Percentiles rank a stretch among this genome's conserved stretches.
These are phyloP conservation scores for Clupea harengus DNA, from an alignment of 2,113 vertebrate genomes.

Conservation along the genomic window DNA sequence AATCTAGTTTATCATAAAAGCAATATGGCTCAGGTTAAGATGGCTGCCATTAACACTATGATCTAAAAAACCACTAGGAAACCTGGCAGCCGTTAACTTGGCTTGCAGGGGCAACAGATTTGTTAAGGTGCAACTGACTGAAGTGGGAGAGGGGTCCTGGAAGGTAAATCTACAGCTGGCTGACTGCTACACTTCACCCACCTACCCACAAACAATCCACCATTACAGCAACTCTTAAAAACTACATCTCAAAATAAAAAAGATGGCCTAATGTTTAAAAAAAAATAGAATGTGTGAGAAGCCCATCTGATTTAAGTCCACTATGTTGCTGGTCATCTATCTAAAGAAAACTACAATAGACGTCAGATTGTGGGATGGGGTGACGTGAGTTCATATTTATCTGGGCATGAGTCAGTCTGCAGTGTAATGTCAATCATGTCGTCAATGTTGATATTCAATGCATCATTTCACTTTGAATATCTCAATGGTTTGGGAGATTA, in stretches of 20 bases:
- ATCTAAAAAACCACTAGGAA: background rate
- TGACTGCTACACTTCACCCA: background rate
- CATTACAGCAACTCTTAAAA: background rate
- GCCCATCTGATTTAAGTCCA: too few species aligned
- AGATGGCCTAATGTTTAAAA: background rate
- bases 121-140: too few species aligned
- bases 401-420: background rate
- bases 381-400: background rate
- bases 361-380: background rate
- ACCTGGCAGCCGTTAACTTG: background rate
- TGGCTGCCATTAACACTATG: background rate
- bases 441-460: too few species aligned
- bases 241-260: too few species aligned
- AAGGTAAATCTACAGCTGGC: constrained; percentile 15
- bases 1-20: background rate
- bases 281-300: too few species aligned
- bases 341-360: too few species aligned
- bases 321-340: too few species aligned
- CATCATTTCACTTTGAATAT: too few species aligned
- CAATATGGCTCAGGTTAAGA: background rate
- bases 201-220: background rate
- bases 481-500: too few species aligned
- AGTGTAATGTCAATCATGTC: background rate
- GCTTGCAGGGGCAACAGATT: too few species aligned
- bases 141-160: too few species aligned